Conservation (phyloP, 2,113 vertebrate genomes). For the Peromyscus leucopus region DNA sequence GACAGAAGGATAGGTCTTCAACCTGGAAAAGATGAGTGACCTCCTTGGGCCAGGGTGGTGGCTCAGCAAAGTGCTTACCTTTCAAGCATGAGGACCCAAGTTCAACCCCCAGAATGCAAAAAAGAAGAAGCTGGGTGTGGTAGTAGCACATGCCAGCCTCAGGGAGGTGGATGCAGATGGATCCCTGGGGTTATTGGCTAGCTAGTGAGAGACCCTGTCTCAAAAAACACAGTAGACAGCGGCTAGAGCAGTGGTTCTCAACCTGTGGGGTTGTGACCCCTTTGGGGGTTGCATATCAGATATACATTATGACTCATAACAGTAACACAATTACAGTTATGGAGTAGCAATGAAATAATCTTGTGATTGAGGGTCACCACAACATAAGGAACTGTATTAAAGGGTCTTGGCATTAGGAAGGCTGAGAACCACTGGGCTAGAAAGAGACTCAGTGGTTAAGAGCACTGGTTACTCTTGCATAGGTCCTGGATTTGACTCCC, state of each 20-base stretch:
- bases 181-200: background rate
- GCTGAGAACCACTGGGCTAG: background rate
- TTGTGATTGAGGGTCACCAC: background rate
- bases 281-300: background rate
- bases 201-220: background rate
- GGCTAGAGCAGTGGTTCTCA: background rate
- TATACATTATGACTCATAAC: background rate
- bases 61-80: background rate
- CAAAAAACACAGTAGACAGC: no score
- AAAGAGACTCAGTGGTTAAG: background rate
- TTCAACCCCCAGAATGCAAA: background rate
- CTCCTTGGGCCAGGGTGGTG: background rate
- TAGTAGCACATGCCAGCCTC: background rate
- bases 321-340: background rate
- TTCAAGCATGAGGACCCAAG: background rate
- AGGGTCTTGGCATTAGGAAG: background rate
- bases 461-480: background rate
- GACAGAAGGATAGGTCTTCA: background rate
- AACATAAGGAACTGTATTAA: background rate
- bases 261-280: background rate
- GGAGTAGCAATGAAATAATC: background rate
- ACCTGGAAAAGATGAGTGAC: background rate
- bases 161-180: background rate
- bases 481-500: background rate
- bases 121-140: background rate